Base-by-base conservation (phyloP, 2,888 invertebrate genomes). In the Pandemis heparana region DNA sequence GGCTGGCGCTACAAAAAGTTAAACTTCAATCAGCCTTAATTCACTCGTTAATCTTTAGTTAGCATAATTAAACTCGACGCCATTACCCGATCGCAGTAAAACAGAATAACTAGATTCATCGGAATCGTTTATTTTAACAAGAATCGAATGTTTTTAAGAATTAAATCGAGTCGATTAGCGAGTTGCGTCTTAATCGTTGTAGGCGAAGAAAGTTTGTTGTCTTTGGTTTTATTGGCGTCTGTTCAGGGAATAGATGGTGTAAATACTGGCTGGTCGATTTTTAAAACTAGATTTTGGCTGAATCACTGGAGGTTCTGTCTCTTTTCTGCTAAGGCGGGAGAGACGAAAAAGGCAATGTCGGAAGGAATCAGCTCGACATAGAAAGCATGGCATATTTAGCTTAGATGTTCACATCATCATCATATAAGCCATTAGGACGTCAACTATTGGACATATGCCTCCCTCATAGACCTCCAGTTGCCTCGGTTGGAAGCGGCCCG, bases 161-260 rank as follows among this genome's bases (percentile, higher is more conserved):
- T 79, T 83, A 82, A 83, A 79, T 77, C 80, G 80, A 81, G 79
- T 86, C 81, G 83, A 86, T 86, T 85, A 82, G 80, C 78, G 77
- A 77, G 77, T 86, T 79, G 87, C 83, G 88, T 87, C 88, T 88
- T 81, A 86, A 88, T 88, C 83, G 81, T 84, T 75, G 72, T 75
- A 75, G 77, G 76, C 68, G 75, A 75, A 56, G 56, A 76, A 74
- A 76, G 76, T 76, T 79, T 77, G 75, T 75, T 79, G 76, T 78
- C 76, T 77, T 74, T 73, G 74, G 75, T 56, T 75, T 75, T 75
- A 75, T 75, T 46, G 63, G 53, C 14, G 62, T 46, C 70, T 63
- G 66, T 67, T 73, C 56, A 18, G 46, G 39, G 38, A n/a, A 46
- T 64, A 9, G 38, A 46, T 38, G 61, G 66, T 12, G 67, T 71